Percentiles rank a stretch among this genome's conserved stretches.
Evolutionary conservation across 1,140 invertebrate species (phyloP).

Genomic region (Scaptomyza montana): DNA sequence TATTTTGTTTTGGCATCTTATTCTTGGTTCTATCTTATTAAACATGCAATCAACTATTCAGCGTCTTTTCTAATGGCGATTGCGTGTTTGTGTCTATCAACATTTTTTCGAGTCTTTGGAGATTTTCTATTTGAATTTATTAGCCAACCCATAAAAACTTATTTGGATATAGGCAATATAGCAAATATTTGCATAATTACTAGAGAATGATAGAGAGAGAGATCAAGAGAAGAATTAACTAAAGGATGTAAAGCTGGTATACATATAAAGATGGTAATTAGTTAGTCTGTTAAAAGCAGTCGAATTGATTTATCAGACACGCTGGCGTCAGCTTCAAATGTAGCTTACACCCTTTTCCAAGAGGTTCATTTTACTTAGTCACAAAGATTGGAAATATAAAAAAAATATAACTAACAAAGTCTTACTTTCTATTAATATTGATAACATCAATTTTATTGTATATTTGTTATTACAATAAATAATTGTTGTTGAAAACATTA

Average conservation of each 20-base stretch:
- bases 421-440: no score
- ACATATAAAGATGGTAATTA: slow-evolving; percentile 15
- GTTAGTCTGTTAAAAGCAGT: slow-evolving; percentile 27
- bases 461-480: no score
- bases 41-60: slow-evolving; percentile 77
- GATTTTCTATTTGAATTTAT: slow-evolving; percentile 56
- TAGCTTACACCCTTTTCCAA: not conserved
- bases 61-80: slow-evolving; percentile 58
- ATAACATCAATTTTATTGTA: no score
- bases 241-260: slow-evolving; percentile 27
- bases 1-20: slow-evolving; percentile 23
- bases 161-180: slow-evolving; percentile 31
- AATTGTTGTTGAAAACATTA: no score
- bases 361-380: not conserved
- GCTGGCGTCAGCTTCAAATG: slow-evolving; percentile 35
- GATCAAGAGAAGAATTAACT: not conserved
- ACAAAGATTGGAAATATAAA: not conserved
- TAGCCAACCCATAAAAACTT: slow-evolving; percentile 15
- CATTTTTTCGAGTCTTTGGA: slow-evolving; percentile 11
- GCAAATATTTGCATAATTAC: slow-evolving; percentile 62
- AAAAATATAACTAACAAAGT: no score
- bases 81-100: slow-evolving; percentile 59
- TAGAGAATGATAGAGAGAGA: not conserved
- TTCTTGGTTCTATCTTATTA: slow-evolving; percentile 54
- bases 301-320: slow-evolving; percentile 43